These are phyloP conservation scores for Caenorhabditis japonica DNA, from an alignment of 2,888 invertebrate genomes.

Conservation along the genomic window DNA sequence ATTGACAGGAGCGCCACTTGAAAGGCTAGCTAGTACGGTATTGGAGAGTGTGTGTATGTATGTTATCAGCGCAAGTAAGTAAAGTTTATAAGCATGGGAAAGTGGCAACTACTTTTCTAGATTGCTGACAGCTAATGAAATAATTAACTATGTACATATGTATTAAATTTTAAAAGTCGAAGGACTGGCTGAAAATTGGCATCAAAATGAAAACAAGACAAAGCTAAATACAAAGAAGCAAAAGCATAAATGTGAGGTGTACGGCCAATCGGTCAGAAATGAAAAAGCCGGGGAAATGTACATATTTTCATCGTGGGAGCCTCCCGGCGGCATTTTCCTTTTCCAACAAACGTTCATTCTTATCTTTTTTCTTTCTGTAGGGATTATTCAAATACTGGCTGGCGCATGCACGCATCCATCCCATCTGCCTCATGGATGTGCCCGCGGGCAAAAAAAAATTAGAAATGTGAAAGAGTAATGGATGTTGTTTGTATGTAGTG, in stretches of 20 bases:
- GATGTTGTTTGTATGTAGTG: conserved; percentile 51
- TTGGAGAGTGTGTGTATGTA: no score
- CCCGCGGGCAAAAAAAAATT: conserved; percentile 9
- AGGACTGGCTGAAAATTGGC: no score
- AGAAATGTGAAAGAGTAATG: conserved; percentile 48
- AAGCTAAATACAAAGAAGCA: conserved; percentile 36
- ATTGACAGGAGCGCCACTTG: neutral
- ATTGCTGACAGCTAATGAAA: no score
- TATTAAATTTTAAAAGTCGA: no score
- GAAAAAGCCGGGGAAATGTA: no score
- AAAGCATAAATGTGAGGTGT: conserved; percentile 47
- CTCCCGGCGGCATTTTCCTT: conserved; percentile 20
- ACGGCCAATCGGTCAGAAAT: no score
- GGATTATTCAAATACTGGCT: conserved; percentile 3
- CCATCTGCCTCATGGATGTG: conserved; percentile 2
- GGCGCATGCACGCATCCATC: neutral
- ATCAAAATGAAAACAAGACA: no score
- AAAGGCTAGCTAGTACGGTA: conserved; percentile 18
- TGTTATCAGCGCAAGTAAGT: conserved; percentile 39
- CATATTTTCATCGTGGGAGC: conserved; percentile 51
- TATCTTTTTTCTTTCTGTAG: neutral
- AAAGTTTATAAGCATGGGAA: conserved; percentile 43
- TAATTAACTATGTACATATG: no score
- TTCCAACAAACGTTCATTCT: conserved; percentile 10
- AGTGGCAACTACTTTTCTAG: conserved; percentile 32